These are phyloP conservation scores for Cyprinodon brontotheroides DNA, from an alignment of 2,113 vertebrate genomes.

Conservation along the genomic window DNA sequence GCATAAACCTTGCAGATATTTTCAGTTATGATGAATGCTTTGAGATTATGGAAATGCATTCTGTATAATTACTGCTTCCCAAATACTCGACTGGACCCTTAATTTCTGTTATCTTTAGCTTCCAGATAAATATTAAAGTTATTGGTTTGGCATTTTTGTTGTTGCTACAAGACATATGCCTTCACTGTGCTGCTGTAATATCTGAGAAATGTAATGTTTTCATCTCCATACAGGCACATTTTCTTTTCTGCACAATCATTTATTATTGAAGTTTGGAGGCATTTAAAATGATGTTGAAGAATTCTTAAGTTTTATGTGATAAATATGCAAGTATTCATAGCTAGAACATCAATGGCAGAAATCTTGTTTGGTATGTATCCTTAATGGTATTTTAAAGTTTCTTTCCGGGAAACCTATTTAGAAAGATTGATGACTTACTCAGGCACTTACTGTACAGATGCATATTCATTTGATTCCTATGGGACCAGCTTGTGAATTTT, in stretches of 20 bases:
- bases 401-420: constrained; percentile 2
- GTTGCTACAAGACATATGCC: constrained; percentile 4
- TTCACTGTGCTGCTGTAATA: constrained; percentile 3
- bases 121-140: neutral
- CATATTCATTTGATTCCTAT: neutral
- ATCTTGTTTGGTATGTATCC: neutral
- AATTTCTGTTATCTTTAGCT: neutral
- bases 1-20: constrained; percentile 7
- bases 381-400: constrained; percentile 7
- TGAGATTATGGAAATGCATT: neutral
- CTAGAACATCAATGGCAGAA: neutral
- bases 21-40: neutral
- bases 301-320: neutral
- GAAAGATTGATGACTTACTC: neutral
- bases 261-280: constrained; percentile 29
- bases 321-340: neutral
- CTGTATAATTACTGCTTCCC: neutral
- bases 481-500: neutral
- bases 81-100: neutral
- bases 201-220: constrained; percentile 28
- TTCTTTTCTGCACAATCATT: constrained; percentile 25
- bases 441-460: neutral
- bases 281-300: neutral
- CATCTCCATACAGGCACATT: constrained; percentile 26
- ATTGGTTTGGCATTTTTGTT: constrained; percentile 4